Evolutionary conservation across 2,888 invertebrate genomes (phyloP), one percentile per base, ranked within the genome.

Genomic region (Harpalus rubripes): DNA sequence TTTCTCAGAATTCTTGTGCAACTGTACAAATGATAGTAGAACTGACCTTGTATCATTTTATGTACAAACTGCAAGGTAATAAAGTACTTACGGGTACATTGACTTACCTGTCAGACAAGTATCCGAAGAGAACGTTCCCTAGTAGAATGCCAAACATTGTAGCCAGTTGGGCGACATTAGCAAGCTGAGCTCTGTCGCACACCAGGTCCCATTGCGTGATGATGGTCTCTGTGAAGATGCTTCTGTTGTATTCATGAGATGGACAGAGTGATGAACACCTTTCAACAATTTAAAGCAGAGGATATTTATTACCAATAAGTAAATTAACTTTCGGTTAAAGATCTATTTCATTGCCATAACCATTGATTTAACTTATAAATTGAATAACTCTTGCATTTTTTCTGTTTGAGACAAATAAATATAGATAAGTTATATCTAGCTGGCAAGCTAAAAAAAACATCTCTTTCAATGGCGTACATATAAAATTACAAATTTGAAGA

Each of bases 81-180:
- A 32, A 32, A 52, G 44, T 32, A n/a, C n/a, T n/a, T n/a, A 15
- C 32, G n/a, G 44, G 18, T 44, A 16, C 12, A 56, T 58, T 26
- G 12, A 78, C 92, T 92, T 90, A 96, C 96, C 94, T 95, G 92
- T 96, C 96, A n/a, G 96, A 94, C 22, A 95, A 91, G 90, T 94
- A 93, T 85, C 96, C 96, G 89, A 96, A 96, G 80, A 94, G 88
- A 90, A 96, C 93, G 88, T 95, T 96, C 74, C 96, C 96, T 76
- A 95, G 92, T 86, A 96, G 93, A 85, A 96, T 94, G 5, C 96
- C 96, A 65, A 95, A 91, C 96, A 96, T 96, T 86, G 96, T 95
- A 81, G 95, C 91, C 6, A 95, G 95, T 89, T 96, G 96, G 0
- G 95, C 95, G n/a, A 96, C 91, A 88, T 95, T 95, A 68, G 95